A percentile compares a stretch with the other conserved stretches of the same genome.
phyloP scores from a whole-genome alignment of 2,888 invertebrate genomes.

The Apamea anceps region DNA sequence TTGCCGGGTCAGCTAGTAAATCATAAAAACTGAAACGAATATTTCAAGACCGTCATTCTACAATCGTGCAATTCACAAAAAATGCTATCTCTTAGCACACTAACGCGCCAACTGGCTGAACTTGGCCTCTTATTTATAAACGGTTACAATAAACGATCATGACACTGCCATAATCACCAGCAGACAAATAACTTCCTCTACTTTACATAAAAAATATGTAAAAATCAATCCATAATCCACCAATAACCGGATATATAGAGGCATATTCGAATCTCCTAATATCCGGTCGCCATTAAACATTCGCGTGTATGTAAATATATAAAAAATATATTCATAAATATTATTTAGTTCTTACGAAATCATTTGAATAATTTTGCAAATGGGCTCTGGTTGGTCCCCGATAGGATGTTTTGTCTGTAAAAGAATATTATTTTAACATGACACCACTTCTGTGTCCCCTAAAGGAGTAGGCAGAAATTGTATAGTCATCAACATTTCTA shows the following conservation, averaged over 20 bases:
- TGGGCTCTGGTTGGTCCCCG: neutral
- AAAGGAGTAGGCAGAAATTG: neutral
- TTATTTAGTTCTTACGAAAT: constrained; percentile 39
- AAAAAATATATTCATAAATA: constrained; percentile 25
- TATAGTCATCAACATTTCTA: neutral
- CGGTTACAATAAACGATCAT: constrained; percentile 16
- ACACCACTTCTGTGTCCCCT: neutral
- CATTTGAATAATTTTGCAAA: constrained; percentile 42
- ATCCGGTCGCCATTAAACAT: constrained; percentile 15
- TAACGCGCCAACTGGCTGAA: constrained; percentile 2
- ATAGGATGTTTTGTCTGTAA: constrained; percentile 5
- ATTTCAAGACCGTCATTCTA: neutral
- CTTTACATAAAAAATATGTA: constrained; percentile 29
- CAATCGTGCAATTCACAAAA: neutral
- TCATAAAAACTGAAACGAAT: neutral
- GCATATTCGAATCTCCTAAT: constrained; percentile 37
- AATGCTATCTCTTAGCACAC: neutral
- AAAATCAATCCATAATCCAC: constrained; percentile 17
- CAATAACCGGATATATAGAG: constrained; percentile 44
- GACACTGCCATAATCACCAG: neutral
- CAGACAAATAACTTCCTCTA: constrained; percentile 21
- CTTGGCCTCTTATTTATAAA: constrained; percentile 7
- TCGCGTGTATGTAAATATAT: constrained; percentile 34
- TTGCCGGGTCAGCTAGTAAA: no score
- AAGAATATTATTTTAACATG: neutral